These are phyloP conservation scores for Cremastinae sp. DNA, from an alignment of 2,888 invertebrate genomes.

Conservation along the genomic window DNA sequence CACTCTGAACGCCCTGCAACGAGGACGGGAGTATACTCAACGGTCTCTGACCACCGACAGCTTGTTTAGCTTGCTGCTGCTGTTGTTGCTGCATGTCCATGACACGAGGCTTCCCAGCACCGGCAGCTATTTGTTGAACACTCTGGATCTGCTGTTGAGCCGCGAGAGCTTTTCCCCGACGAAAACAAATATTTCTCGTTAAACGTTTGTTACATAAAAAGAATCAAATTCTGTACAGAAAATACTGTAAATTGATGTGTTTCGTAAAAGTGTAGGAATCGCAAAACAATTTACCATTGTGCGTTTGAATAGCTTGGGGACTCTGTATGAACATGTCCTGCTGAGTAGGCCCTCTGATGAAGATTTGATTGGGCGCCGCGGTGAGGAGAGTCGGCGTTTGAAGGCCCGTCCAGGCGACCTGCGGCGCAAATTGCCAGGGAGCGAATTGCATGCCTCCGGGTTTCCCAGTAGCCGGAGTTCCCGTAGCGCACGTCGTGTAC, in stretches of 20 bases:
- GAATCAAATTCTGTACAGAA: slow-evolving; percentile 1
- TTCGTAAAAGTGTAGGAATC: too few relatives aligned
- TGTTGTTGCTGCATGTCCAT: slow-evolving; percentile 81
- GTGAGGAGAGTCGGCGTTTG: slow-evolving; percentile 86
- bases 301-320: slow-evolving; percentile 86
- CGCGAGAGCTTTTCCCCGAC: slow-evolving; percentile 77
- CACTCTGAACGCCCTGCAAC: slow-evolving; percentile 81
- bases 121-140: slow-evolving; percentile 78
- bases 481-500: slow-evolving; percentile 79
- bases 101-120: slow-evolving; percentile 76
- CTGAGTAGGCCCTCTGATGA: slow-evolving; percentile 89
- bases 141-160: slow-evolving; percentile 80
- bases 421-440: slow-evolving; percentile 90
- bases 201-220: too few relatives aligned
- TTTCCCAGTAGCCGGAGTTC: slow-evolving; percentile 75
- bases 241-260: background rate
- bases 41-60: slow-evolving; percentile 74
- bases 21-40: slow-evolving; percentile 84
- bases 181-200: too few relatives aligned
- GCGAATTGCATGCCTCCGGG: slow-evolving; percentile 86
- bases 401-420: slow-evolving; percentile 89
- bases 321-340: slow-evolving; percentile 94
- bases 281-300: slow-evolving; percentile 83
- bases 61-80: slow-evolving; percentile 73
- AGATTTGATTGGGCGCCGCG: slow-evolving; percentile 89